Conservation (phyloP, 2,888 invertebrate species). For the Calliphora vomitoria region DNA sequence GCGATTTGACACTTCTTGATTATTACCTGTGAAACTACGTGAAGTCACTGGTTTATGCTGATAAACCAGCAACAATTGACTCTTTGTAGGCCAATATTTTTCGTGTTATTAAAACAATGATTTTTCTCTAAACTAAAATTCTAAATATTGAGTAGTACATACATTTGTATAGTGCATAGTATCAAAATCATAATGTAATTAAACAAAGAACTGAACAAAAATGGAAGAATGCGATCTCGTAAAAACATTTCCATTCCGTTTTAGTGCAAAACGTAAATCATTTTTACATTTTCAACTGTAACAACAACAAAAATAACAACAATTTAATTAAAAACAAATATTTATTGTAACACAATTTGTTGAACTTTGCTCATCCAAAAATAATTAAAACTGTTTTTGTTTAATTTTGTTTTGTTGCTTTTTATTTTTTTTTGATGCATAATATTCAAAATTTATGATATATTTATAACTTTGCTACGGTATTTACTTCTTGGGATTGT, state of each 20-base stretch:
- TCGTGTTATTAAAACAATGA: too few relatives aligned
- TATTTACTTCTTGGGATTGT: not conserved
- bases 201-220: not conserved
- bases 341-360: slow-evolving; percentile 59
- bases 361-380: slow-evolving; percentile 63
- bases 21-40: too few relatives aligned
- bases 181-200: slow-evolving; percentile 28
- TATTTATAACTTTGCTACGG: not conserved
- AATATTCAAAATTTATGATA: slow-evolving; percentile 42
- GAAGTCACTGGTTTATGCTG: too few relatives aligned
- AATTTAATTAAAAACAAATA: slow-evolving; percentile 47
- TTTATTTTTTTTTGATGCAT: slow-evolving; percentile 57
- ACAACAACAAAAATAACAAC: not conserved
- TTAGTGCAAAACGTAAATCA: slow-evolving; percentile 48
- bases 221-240: not conserved
- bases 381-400: slow-evolving; percentile 34
- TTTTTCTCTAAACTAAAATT: too few relatives aligned
- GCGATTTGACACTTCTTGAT: too few relatives aligned
- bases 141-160: not conserved
- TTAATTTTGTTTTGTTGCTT: slow-evolving; percentile 17
- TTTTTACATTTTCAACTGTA: slow-evolving; percentile 39
- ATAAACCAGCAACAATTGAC: too few relatives aligned
- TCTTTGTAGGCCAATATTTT: too few relatives aligned
- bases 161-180: not conserved
- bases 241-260: slow-evolving; percentile 25